These are phyloP conservation scores for Tenualosa ilisha DNA, from an alignment of 2,797 vertebrate genomes.

Conservation along the genomic window DNA sequence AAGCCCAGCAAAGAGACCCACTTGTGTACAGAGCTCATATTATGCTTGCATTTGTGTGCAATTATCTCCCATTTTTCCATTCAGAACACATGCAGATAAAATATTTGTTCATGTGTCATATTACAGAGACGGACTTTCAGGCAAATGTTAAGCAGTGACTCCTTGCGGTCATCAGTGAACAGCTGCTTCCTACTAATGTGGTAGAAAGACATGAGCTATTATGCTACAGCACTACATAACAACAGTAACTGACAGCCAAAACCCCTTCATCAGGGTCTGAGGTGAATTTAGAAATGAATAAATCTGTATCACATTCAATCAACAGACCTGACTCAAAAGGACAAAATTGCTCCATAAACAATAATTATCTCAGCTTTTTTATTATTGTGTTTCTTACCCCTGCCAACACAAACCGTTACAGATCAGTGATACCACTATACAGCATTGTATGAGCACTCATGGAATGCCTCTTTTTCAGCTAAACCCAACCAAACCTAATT, in stretches of 20 bases:
- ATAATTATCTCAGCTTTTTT: neutral
- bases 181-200: neutral
- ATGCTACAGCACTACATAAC: neutral
- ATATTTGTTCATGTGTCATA: slow-evolving; percentile 40
- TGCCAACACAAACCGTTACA: neutral
- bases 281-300: neutral
- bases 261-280: neutral
- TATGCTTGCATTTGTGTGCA: slow-evolving; percentile 43
- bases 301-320: neutral
- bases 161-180: neutral
- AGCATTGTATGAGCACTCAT: neutral
- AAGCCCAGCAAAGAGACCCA: slow-evolving; percentile 38
- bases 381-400: neutral
- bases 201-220: neutral
- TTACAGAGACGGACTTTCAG: slow-evolving; percentile 10
- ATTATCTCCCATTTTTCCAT: slow-evolving; percentile 43
- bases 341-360: neutral
- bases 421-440: neutral
- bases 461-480: neutral
- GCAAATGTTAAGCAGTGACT: neutral
- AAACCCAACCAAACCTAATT: neutral
- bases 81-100: slow-evolving; percentile 46
- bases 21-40: slow-evolving; percentile 33
- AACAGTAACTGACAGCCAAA: neutral
- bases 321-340: neutral